Percentiles rank a stretch among this genome's conserved stretches.
Conservation (phyloP, 2,888 invertebrate genomes). For the Apodemia mormo region DNA sequence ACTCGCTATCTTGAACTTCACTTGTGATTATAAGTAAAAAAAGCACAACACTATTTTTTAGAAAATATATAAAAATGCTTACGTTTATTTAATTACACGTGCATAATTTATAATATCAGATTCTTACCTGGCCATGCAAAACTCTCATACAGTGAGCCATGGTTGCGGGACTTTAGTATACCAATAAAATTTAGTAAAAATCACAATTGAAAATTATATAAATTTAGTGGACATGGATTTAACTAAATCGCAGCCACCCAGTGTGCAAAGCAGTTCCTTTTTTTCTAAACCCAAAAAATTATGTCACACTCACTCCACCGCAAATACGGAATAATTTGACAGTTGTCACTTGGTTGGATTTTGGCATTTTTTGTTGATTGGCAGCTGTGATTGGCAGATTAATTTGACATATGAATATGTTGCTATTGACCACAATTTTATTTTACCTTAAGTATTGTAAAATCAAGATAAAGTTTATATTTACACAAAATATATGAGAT, state of each 20-base stretch:
- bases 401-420: background rate
- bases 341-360: slow-evolving; percentile 21
- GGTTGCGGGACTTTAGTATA: slow-evolving; percentile 73
- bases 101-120: slow-evolving; percentile 43
- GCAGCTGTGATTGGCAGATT: slow-evolving; percentile 25
- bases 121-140: slow-evolving; percentile 88
- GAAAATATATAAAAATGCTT: slow-evolving; percentile 9
- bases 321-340: slow-evolving; percentile 47
- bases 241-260: slow-evolving; percentile 46
- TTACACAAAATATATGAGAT: background rate
- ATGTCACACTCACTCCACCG: slow-evolving; percentile 46
- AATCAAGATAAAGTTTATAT: background rate
- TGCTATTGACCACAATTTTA: background rate
- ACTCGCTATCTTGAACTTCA: slow-evolving; percentile 36
- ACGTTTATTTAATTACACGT: slow-evolving; percentile 41
- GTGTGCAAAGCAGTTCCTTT: slow-evolving; percentile 45
- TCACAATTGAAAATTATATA: slow-evolving; percentile 47
- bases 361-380: slow-evolving; percentile 20
- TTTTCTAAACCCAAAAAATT: slow-evolving; percentile 32
- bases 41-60: background rate
- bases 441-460: background rate
- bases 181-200: slow-evolving; percentile 46
- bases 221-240: slow-evolving; percentile 69
- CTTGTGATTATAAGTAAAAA: background rate
- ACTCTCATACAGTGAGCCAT: slow-evolving; percentile 90